phyloP scores from a whole-genome alignment of 1,140 invertebrate genomes.

The Papilio machaon region DNA sequence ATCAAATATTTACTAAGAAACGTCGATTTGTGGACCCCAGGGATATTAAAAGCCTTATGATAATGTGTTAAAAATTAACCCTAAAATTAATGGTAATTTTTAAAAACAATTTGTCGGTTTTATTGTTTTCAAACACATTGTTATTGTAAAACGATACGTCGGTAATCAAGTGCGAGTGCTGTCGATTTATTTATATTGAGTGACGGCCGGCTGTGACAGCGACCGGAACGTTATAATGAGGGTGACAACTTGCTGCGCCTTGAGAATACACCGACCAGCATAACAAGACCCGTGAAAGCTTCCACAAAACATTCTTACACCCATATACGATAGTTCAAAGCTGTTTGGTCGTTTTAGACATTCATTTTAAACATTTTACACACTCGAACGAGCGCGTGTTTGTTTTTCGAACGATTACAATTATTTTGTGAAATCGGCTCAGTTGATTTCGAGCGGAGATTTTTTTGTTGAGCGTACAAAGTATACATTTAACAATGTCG shows the following conservation, averaged over 20 bases:
- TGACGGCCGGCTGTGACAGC: constrained; percentile 53
- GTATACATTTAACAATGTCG: constrained; percentile 5
- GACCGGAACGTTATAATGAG: constrained; percentile 60
- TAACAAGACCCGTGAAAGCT: constrained; percentile 29
- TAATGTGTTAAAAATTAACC: no score
- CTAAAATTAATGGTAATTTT: not conserved
- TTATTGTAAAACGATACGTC: constrained; percentile 32
- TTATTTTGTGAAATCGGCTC: constrained; percentile 42
- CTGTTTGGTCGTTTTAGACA: constrained; percentile 26
- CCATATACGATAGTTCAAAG: constrained; percentile 6
- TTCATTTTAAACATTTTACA: constrained; percentile 41
- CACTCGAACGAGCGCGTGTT: constrained; percentile 37
- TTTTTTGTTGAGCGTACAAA: constrained; percentile 10
- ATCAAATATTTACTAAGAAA: no score
- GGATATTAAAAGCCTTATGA: no score
- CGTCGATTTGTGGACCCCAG: no score
- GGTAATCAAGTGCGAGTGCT: constrained; percentile 18
- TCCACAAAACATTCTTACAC: constrained; percentile 19
- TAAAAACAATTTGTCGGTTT: not conserved
- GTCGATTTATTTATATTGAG: constrained; percentile 55
- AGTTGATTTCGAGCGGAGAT: constrained; percentile 33
- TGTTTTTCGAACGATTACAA: constrained; percentile 45
- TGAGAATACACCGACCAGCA: constrained; percentile 41
- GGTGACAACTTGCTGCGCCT: constrained; percentile 46
- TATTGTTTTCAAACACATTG: constrained; percentile 21